Conservation (phyloP, 2,888 invertebrate species). For the Chelonus formosanus region DNA sequence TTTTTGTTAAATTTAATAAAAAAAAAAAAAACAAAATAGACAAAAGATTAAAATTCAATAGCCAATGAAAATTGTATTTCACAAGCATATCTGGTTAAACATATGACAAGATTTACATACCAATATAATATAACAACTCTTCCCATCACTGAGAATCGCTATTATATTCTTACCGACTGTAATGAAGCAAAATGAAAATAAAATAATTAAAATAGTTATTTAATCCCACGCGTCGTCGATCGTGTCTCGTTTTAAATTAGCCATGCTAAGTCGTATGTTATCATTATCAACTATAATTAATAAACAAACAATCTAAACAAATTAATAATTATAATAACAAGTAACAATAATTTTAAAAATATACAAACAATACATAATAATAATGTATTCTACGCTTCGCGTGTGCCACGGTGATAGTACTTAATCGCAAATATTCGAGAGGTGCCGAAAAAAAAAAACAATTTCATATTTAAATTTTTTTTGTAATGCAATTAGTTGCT, state of each 20-base stretch:
- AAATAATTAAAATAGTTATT: not conserved
- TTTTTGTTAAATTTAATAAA: no score
- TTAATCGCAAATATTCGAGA: slow-evolving; percentile 22
- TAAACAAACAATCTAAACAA: not conserved
- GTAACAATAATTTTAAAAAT: not conserved
- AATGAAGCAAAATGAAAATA: slow-evolving; percentile 19
- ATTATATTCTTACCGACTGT: no score
- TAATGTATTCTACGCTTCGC: slow-evolving; percentile 9
- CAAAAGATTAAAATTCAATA: slow-evolving; percentile 6
- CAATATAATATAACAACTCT: no score
- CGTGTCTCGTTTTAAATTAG: slow-evolving; percentile 2
- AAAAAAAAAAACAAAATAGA: not conserved
- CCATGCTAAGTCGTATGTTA: slow-evolving; percentile 2
- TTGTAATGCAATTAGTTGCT: no score
- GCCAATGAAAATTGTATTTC: slow-evolving; percentile 41
- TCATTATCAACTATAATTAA: slow-evolving; percentile 4
- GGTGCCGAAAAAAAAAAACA: slow-evolving; percentile 18
- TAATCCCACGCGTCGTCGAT: slow-evolving; percentile 3
- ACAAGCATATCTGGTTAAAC: slow-evolving; percentile 60
- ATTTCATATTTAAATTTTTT: no score
- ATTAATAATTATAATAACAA: not conserved
- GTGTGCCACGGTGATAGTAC: slow-evolving; percentile 14
- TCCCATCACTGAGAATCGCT: no score
- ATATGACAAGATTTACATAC: slow-evolving; percentile 53
- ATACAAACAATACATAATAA: slow-evolving; percentile 7